Evolutionary conservation across 2,888 invertebrate species (phyloP).

Genomic region (Lumbricus terrestris): DNA sequence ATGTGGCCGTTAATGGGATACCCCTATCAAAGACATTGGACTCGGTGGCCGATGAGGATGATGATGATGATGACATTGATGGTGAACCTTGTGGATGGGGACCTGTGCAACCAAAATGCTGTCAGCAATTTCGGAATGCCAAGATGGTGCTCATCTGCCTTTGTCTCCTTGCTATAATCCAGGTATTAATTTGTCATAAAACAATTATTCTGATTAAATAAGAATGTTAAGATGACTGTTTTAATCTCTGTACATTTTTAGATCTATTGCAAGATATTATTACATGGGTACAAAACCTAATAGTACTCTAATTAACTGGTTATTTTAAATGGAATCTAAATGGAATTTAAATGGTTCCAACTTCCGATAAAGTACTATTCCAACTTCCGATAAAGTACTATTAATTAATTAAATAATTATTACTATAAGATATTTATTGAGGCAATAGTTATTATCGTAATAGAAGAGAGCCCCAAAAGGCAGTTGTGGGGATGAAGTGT

Average conservation of each 20-base stretch:
- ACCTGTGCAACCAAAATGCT: slow-evolving; percentile 66
- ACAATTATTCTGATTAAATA: not conserved
- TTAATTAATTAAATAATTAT: not conserved
- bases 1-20: not conserved
- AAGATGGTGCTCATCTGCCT: slow-evolving; percentile 80
- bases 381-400: not conserved
- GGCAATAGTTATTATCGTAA: no score
- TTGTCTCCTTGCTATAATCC: slow-evolving; percentile 59
- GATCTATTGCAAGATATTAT: not conserved
- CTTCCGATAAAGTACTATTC: no score
- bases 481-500: no score
- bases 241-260: not conserved
- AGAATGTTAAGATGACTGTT: not conserved
- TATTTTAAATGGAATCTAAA: no score
- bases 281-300: not conserved
- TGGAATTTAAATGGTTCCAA: no score
- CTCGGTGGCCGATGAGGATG: not conserved
- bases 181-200: not conserved
- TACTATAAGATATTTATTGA: not conserved
- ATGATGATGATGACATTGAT: slow-evolving; percentile 44
- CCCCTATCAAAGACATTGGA: not conserved
- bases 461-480: no score
- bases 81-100: slow-evolving; percentile 69
- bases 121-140: slow-evolving; percentile 72
- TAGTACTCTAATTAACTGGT: not conserved